Percentiles rank a stretch among this genome's conserved stretches.
Conservation (phyloP, 1,140 invertebrate genomes). For the Zaprionus tsacasi region DNA sequence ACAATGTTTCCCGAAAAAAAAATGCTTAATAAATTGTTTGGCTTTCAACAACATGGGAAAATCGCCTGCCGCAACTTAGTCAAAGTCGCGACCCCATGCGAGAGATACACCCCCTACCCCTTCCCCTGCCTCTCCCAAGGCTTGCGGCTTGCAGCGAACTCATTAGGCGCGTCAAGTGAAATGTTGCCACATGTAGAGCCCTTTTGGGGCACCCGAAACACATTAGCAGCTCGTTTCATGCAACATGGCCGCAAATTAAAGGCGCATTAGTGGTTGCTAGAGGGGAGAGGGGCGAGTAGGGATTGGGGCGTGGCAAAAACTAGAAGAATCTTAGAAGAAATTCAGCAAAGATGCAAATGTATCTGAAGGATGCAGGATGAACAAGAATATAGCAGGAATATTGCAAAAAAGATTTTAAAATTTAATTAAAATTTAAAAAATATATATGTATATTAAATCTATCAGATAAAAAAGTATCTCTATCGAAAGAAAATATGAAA, state of each 20-base stretch:
- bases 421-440: neutral
- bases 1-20: constrained; percentile 20
- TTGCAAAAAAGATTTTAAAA: neutral
- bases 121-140: neutral
- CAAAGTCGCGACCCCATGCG: constrained; percentile 56
- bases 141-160: constrained; percentile 46
- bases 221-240: constrained; percentile 76
- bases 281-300: no score
- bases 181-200: constrained; percentile 59
- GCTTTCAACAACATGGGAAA: constrained; percentile 43
- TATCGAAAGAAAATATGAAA: neutral
- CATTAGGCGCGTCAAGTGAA: constrained; percentile 81
- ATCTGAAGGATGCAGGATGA: neutral
- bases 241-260: constrained; percentile 76
- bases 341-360: constrained; percentile 10
- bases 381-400: neutral
- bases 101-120: neutral
- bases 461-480: neutral
- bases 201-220: constrained; percentile 58
- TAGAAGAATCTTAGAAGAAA: constrained; percentile 37
- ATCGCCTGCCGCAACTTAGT: constrained; percentile 57
- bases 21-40: constrained; percentile 72
- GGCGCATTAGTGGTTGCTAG: constrained; percentile 62
- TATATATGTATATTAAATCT: no score
- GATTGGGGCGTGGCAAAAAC: constrained; percentile 33